phyloP scores from a whole-genome alignment of 2,797 vertebrate genomes.

The Tolypeutes matacus region DNA sequence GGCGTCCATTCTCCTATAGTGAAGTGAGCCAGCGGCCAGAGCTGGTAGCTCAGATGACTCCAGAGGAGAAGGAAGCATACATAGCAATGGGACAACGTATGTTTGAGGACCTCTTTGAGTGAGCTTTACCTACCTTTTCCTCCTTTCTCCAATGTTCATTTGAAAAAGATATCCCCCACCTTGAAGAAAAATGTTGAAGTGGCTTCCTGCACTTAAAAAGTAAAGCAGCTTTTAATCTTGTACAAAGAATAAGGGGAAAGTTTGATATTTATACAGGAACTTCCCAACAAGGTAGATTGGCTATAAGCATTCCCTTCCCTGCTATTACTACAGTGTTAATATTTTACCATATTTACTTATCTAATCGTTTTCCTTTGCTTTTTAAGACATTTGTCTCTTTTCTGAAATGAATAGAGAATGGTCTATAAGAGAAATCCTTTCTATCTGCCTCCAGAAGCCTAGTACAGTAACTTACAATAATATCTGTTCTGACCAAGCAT shows the following conservation, averaged over 20 bases:
- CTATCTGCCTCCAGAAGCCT: conserved; percentile 14
- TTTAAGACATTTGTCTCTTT: conserved; percentile 42
- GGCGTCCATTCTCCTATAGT: conserved; percentile 92
- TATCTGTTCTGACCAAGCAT: conserved; percentile 47
- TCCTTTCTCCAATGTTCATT: conserved; percentile 50
- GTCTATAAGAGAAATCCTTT: conserved; percentile 6
- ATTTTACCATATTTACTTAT: conserved; percentile 67
- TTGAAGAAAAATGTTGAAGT: conserved; percentile 48
- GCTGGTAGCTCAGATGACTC: conserved; percentile 96
- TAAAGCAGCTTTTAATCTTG: conserved; percentile 56
- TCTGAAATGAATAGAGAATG: conserved; percentile 30
- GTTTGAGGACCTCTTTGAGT: conserved; percentile 94
- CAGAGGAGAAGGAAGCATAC: conserved; percentile 97
- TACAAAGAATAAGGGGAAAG: conserved; percentile 34
- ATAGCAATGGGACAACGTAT: conserved; percentile 97
- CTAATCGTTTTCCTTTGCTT: conserved; percentile 52
- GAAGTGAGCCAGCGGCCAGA: conserved; percentile 97
- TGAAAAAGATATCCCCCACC: conserved; percentile 53
- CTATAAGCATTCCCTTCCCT: conserved; percentile 38
- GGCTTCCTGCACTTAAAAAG: conserved; percentile 33
- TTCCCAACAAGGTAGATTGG: conserved; percentile 49
- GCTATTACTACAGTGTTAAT: conserved; percentile 57
- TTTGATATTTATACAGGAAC: conserved; percentile 66
- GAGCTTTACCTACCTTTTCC: conserved; percentile 42
- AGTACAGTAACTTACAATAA: background rate